Evolutionary conservation across 2,797 vertebrate genomes (phyloP), one percentile per base, ranked within the genome.

Genomic region (Artibeus jamaicensis): DNA sequence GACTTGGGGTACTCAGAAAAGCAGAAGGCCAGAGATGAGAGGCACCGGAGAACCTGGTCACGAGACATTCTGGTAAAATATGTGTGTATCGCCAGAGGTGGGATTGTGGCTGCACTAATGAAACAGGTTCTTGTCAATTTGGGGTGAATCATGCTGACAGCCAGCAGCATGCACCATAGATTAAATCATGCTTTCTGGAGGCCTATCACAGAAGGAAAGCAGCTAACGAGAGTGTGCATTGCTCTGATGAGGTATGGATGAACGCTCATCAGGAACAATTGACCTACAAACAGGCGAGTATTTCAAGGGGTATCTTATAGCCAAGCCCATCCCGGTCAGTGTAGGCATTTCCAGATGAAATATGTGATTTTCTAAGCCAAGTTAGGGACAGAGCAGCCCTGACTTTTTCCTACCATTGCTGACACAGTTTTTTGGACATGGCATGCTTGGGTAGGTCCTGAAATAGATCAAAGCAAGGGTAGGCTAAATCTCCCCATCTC

Each of bases 251-350:
- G 88, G 34, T 89, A 42, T 39, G 94, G 85, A 86, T 0, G n/a
- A 71, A 76, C 1, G 14, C 97, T 94, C 96, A 90, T 97, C 94
- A 86, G 96, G 88, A 95, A 91, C 65, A 73, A 94, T 15, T 97
- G 96, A 95, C 97, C 97, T 96, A 97, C 95, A 97, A 97, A 97
- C 74, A 92, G 91, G 83, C 73, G 50, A 92, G 39, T 11, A 71
- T 96, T 97, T 95, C 70, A 94, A 91, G 87, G 76, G 93, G 24
- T 57, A 65, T 76, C 65, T 88, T 74, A 50, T 0, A 84, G 53
- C 50, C 71, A 89, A 94, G 71, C 29, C 26, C 24, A 62, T 86
- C 65, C 67, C 67, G 29, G 68, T 83, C 67, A 48, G 73, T 77
- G 4, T 48, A 76, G 92, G 42, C 53, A 95, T 88, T 14, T 94